Percentiles rank a stretch among this genome's conserved stretches.
Evolutionary conservation across 92 coral and sea anemone genomes (phyloP).

Genomic region (Montipora capitata): DNA sequence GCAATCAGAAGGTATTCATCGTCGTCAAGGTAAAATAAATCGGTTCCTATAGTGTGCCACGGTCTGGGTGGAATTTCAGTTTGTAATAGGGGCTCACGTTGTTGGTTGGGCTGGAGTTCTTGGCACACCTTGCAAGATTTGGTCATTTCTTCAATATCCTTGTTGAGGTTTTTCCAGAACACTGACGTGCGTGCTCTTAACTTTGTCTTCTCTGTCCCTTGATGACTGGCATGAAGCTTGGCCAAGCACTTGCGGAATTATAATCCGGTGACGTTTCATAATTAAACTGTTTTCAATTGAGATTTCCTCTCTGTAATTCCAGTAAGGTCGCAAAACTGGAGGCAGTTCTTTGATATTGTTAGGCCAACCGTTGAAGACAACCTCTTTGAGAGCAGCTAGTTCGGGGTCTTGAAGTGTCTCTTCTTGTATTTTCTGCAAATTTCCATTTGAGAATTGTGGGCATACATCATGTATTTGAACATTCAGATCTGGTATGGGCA

Average conservation of each 20-base stretch:
- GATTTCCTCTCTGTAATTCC: not conserved
- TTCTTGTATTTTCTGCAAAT: not conserved
- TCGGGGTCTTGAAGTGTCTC: not conserved
- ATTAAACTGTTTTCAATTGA: not conserved
- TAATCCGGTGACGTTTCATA: constrained; percentile 19
- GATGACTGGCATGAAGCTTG: constrained; percentile 41
- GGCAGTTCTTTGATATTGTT: not conserved
- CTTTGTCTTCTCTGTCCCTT: constrained; percentile 75
- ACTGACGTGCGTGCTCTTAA: constrained; percentile 66
- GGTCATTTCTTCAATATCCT: constrained; percentile 59
- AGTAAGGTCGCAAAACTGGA: constrained; percentile 5
- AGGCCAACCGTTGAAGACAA: not conserved
- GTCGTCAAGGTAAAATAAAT: constrained; percentile 49
- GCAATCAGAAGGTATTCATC: constrained; percentile 58
- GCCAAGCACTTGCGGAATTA: constrained; percentile 9
- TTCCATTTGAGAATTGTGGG: not conserved
- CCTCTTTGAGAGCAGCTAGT: constrained; percentile 3
- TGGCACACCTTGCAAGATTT: constrained; percentile 58
- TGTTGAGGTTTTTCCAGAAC: constrained; percentile 69
- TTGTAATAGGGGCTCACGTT: constrained; percentile 64
- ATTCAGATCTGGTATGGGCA: not conserved
- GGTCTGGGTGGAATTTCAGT: constrained; percentile 75
- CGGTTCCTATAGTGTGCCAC: constrained; percentile 74
- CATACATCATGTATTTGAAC: not conserved
- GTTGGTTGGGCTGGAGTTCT: constrained; percentile 47